Evolutionary conservation across 2,113 vertebrate species (phyloP).

Genomic region (Tychaedon coryphoeus): DNA sequence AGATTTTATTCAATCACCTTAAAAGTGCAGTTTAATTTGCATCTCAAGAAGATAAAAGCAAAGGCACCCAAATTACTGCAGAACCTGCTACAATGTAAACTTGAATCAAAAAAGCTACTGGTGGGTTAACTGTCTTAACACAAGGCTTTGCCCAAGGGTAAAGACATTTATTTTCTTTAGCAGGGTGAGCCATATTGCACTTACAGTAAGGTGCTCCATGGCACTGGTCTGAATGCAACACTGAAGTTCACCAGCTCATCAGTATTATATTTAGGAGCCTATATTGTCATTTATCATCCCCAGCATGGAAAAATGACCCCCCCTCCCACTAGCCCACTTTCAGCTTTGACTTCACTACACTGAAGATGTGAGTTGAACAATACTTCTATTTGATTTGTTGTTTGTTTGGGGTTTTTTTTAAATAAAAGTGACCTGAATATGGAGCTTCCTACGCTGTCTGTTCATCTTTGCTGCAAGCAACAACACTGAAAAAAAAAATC

Average conservation of each 20-base stretch:
- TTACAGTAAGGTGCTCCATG: not conserved
- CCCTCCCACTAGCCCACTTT: not conserved
- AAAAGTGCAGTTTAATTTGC: not conserved
- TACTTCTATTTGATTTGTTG: not conserved
- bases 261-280: not conserved
- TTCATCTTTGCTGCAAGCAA: not conserved
- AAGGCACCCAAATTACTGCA: not conserved
- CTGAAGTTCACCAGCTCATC: not conserved
- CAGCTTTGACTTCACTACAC: not conserved
- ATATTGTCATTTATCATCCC: not conserved
- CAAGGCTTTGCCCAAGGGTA: not conserved
- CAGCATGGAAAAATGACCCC: not conserved
- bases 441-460: not conserved
- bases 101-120: not conserved
- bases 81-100: not conserved
- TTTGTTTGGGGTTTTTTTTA: not conserved
- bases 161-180: not conserved
- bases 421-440: not conserved
- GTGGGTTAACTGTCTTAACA: not conserved
- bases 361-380: not conserved
- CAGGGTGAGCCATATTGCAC: not conserved
- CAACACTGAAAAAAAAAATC: not conserved
- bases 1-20: not conserved
- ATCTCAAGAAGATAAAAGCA: not conserved
- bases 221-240: not conserved